A percentile compares a stretch with the other conserved stretches of the same genome.
Conservation (phyloP, 2,888 invertebrate species). For the Rhopalosiphum nymphaeae region DNA sequence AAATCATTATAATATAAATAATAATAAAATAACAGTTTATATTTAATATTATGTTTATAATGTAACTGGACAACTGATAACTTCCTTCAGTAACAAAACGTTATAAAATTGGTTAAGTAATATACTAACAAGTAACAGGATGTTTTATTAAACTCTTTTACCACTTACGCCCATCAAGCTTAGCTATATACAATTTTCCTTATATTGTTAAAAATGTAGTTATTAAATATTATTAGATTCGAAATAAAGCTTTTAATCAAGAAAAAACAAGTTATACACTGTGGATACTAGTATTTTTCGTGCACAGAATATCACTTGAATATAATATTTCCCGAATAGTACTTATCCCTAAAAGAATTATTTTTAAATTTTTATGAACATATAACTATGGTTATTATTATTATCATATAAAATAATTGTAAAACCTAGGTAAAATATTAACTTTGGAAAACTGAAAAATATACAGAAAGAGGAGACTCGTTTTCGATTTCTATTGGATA, state of each 20-base stretch:
- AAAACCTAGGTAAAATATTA: no score
- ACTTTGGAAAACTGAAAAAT: no score
- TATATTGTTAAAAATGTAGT: no score
- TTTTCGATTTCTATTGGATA: no score
- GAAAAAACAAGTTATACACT: no score
- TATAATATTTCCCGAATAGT: background rate
- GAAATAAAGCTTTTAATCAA: no score
- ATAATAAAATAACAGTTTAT: background rate
- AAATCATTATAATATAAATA: background rate
- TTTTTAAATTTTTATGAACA: background rate
- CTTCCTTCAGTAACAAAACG: background rate
- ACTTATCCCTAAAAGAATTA: background rate
- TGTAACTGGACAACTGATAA: background rate
- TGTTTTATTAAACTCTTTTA: background rate
- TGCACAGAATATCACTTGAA: background rate
- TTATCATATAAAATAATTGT: no score
- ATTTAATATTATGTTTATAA: background rate
- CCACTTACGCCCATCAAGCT: background rate
- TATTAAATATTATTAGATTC: no score
- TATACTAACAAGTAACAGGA: background rate
- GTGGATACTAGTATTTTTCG: no score
- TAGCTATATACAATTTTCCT: no score
- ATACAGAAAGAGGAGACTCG: no score
- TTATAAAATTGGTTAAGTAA: background rate
- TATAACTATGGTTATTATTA: no score